Evolutionary conservation across 2,113 vertebrate genomes (phyloP).

Genomic region (Lates calcarifer): DNA sequence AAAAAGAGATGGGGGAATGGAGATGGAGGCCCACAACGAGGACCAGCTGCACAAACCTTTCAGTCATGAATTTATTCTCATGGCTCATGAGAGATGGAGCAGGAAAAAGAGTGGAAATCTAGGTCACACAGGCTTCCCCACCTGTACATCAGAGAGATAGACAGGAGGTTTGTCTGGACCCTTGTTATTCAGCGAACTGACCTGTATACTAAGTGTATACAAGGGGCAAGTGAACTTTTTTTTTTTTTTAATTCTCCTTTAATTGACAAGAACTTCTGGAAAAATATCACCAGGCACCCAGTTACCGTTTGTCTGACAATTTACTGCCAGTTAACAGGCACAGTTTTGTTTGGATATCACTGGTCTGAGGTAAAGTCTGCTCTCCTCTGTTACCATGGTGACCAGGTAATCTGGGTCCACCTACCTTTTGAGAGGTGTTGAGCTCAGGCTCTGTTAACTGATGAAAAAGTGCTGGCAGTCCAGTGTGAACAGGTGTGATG

Average conservation of each 20-base stretch:
- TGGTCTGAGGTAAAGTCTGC: constrained; percentile 52
- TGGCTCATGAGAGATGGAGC: constrained; percentile 31
- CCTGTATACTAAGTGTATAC: neutral
- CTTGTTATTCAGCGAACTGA: neutral
- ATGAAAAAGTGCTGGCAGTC: constrained; percentile 8
- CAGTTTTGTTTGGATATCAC: constrained; percentile 37
- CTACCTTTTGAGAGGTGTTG: neutral
- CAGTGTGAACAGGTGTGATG: constrained; percentile 19
- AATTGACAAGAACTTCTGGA: neutral
- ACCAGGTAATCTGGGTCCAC: constrained; percentile 38
- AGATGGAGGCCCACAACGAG: neutral
- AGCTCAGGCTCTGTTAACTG: constrained; percentile 17
- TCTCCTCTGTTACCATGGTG: constrained; percentile 4
- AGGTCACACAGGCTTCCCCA: constrained; percentile 14
- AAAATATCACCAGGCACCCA: constrained; percentile 32
- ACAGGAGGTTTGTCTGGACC: neutral
- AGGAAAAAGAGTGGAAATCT: constrained; percentile 39
- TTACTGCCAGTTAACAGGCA: constrained; percentile 22
- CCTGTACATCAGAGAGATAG: constrained; percentile 18
- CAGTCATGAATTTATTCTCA: constrained; percentile 47
- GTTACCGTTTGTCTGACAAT: constrained; percentile 1
- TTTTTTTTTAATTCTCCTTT: neutral
- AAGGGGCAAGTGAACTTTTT: neutral
- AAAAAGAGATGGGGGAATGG: neutral
- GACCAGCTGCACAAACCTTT: constrained; percentile 61